These are phyloP conservation scores for Aspiorhynchus laticeps DNA, from an alignment of 2,113 vertebrate genomes.

Conservation along the genomic window DNA sequence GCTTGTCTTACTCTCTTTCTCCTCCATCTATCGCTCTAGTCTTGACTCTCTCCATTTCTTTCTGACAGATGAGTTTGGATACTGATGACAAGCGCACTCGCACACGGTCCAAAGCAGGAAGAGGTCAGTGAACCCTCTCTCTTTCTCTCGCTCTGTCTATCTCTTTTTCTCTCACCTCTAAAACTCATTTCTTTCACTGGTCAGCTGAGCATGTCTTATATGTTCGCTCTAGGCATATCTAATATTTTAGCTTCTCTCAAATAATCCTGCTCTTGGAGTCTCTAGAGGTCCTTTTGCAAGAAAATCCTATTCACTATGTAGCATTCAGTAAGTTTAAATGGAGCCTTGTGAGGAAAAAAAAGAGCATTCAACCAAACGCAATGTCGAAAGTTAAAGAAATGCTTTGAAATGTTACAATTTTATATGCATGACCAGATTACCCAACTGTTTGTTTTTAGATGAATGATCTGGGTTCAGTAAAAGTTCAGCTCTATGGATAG, in stretches of 20 bases:
- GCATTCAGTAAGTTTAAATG: background rate
- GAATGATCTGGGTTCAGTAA: slow-evolving; percentile 8
- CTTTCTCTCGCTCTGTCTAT: slow-evolving; percentile 21
- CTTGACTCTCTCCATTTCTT: background rate
- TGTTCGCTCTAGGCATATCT: slow-evolving; percentile 43
- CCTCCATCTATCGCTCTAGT: background rate
- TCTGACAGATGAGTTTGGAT: slow-evolving; percentile 91
- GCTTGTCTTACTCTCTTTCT: slow-evolving; percentile 20
- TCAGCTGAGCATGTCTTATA: slow-evolving; percentile 51
- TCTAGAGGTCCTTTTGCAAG: slow-evolving; percentile 20
- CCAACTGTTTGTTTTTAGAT: background rate
- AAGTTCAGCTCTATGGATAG: slow-evolving; percentile 2
- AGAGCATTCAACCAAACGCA: background rate
- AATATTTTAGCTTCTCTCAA: slow-evolving; percentile 48
- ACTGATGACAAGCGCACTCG: slow-evolving; percentile 90
- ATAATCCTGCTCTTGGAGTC: slow-evolving; percentile 35
- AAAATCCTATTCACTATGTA: slow-evolving; percentile 31
- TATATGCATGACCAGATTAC: background rate
- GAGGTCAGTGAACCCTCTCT: slow-evolving; percentile 79
- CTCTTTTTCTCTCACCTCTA: slow-evolving; percentile 37
- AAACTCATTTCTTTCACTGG: slow-evolving; percentile 51
- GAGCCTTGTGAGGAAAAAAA: background rate
- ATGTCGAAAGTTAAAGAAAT: slow-evolving; percentile 1
- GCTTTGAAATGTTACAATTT: background rate
- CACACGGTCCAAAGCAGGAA: slow-evolving; percentile 89